Base-by-base conservation (phyloP, 2,888 invertebrate species). In the Blera fallax region DNA sequence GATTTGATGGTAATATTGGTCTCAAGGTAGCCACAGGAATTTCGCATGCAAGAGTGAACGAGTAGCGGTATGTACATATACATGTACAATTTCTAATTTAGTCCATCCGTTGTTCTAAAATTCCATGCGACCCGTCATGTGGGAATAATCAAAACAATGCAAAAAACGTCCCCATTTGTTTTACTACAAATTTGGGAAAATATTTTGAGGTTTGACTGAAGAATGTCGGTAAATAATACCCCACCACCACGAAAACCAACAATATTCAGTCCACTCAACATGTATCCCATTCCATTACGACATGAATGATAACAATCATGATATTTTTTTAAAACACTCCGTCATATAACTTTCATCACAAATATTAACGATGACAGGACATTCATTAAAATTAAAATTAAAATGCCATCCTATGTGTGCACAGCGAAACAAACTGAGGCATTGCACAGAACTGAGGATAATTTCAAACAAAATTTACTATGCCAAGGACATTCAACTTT, bases 401-500 rank as follows among this genome's bases (percentile, higher is more conserved):
- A 69, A 65, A 45, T 62, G 18, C 40, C 52, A 29, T 64, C 52
- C 60, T 11, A 60, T 32, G 54, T 52, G 16, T 34, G 18, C 27
- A 58, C 27, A 40, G 14, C 11, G 65, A 32, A 6, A 43, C 29
- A n/a, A 5, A 48, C 16, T 52, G 37, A 40, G 11, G 1, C 37
- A 40, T 43, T 62, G 60, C 62, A 73, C 43, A 50, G n/a, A 14
- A 45, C 45, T 37, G 50, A 37, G 67, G n/a, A 74, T 62, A 54
- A 52, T 58, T 73, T 16, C 34, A 45, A 11, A 60, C 10, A 21
- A 10, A 29, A 58, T 50, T 54, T 37, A 72, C 79, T 72, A 11
- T 48, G 64, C 72, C 79, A 79, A 79, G 64, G 72, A 32, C 64
- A 72, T 79, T 79, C 79, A 72, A 72, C 79, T 79, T 79, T 64